phyloP scores from a whole-genome alignment of 2,797 vertebrate genomes.

The Gymnodraco acuticeps region DNA sequence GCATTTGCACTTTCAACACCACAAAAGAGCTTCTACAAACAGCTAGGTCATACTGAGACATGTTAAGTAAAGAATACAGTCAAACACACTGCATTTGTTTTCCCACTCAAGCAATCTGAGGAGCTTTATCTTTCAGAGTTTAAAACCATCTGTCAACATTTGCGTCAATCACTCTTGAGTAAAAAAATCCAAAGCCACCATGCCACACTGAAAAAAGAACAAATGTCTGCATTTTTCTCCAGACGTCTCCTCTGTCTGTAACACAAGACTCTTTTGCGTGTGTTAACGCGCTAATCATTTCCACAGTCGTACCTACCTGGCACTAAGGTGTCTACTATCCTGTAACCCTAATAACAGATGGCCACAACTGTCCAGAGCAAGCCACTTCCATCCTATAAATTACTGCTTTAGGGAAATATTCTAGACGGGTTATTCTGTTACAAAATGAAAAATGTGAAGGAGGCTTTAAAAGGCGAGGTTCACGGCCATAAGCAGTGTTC shows the following conservation, averaged over 20 bases:
- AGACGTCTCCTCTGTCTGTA: slow-evolving; percentile 18
- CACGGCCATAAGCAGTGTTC: slow-evolving; percentile 36
- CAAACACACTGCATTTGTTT: background rate
- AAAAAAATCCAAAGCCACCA: slow-evolving; percentile 26
- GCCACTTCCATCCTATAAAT: slow-evolving; percentile 33
- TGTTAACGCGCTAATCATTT: slow-evolving; percentile 42
- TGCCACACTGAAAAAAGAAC: slow-evolving; percentile 41
- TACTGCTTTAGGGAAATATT: slow-evolving; percentile 38
- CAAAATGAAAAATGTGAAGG: slow-evolving; percentile 32
- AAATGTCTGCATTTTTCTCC: slow-evolving; percentile 37
- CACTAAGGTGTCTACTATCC: slow-evolving; percentile 42
- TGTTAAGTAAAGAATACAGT: background rate
- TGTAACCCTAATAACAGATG: slow-evolving; percentile 63
- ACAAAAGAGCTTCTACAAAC: background rate
- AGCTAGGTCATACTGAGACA: background rate
- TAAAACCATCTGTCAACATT: slow-evolving; percentile 9
- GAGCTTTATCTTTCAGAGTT: background rate
- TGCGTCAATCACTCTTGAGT: slow-evolving; percentile 15
- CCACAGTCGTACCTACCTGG: slow-evolving; percentile 54
- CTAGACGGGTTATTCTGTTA: slow-evolving; percentile 42
- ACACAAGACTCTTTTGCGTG: slow-evolving; percentile 52
- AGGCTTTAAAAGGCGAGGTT: slow-evolving; percentile 37
- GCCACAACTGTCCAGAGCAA: slow-evolving; percentile 28
- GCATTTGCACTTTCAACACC: background rate
- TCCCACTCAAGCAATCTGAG: background rate